Base-by-base conservation (phyloP, 2,888 invertebrate genomes). In the Megamerina dolium region DNA sequence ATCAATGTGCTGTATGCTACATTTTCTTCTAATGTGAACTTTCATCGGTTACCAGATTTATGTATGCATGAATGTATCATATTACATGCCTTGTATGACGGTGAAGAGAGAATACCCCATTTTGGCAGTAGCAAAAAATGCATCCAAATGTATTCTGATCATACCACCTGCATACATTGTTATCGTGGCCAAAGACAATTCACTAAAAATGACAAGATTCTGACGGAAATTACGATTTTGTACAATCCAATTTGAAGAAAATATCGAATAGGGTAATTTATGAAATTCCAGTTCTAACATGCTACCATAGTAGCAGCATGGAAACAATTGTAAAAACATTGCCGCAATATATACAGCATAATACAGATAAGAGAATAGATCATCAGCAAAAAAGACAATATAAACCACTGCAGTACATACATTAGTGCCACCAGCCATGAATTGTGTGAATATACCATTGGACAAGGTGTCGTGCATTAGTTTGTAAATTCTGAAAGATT, bases 101-200 rank as follows among this genome's bases (percentile, higher is more conserved):
- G 53, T 45, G 35, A 55, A 52, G 14, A 55, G 37, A 1, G 56
- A 53, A 27, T 55, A 56, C 0, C 52, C 37, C 45, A 43, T 50
- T 38, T 52, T 52, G 9, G 45, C 50, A 14, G 53, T 52, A 12
- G 40, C 52, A 34, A 56, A 47, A 38, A 55, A 55, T 27, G 48
- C 44, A 10, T 50, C 46, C 36, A 56, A 37, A 27, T 45, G 32
- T 16, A 53, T 52, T 6, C 20, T 35, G 3, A 56, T 38, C 36
- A 56, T 43, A 9, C 56, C 52, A 16, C 51, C 53, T 9, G 51
- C 52, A 33, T 41, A 21, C 21, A 52, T 30, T 2, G 37, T 47
- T 3, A 48, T 17, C 16, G 45, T 43, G 2, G 43, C 35, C 18
- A 51, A 13, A 5, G 48, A 27, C 6, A 47, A 13, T 16, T 53